These are phyloP conservation scores for Paraescarpia echinospica DNA, from an alignment of 1,140 invertebrate species.

Conservation along the genomic window DNA sequence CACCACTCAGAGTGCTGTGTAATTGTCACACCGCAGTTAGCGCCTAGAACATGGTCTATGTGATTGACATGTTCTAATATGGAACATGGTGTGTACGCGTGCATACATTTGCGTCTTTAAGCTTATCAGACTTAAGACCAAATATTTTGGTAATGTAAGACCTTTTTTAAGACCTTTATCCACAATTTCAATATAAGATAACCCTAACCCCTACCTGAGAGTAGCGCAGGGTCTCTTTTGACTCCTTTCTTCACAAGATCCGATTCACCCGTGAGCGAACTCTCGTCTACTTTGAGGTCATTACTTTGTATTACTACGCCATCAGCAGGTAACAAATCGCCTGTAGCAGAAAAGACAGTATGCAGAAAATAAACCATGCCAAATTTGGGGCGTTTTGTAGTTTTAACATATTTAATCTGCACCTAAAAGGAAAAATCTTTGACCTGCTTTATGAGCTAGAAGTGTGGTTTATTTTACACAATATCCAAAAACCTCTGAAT, in stretches of 20 bases:
- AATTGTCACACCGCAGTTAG: not conserved
- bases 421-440: not conserved
- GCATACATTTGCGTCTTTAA: too few relatives aligned
- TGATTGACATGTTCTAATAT: too few relatives aligned
- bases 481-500: not conserved
- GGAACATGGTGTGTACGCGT: too few relatives aligned
- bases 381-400: not conserved
- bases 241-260: constrained; percentile 97
- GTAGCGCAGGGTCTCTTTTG: constrained; percentile 87
- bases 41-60: not conserved
- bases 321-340: constrained; percentile 92
- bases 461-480: not conserved
- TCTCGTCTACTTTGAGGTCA: constrained; percentile 96
- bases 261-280: constrained; percentile 95
- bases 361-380: not conserved
- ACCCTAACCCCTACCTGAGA: constrained; percentile 69
- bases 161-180: too few relatives aligned
- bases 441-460: not conserved
- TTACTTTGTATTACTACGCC: constrained; percentile 96
- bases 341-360: constrained; percentile 35
- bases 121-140: too few relatives aligned
- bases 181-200: not conserved
- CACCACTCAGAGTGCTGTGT: not conserved
- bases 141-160: too few relatives aligned
- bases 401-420: not conserved